Base-by-base conservation (phyloP, 2,888 invertebrate genomes). In the Drosophila glabriapex region DNA sequence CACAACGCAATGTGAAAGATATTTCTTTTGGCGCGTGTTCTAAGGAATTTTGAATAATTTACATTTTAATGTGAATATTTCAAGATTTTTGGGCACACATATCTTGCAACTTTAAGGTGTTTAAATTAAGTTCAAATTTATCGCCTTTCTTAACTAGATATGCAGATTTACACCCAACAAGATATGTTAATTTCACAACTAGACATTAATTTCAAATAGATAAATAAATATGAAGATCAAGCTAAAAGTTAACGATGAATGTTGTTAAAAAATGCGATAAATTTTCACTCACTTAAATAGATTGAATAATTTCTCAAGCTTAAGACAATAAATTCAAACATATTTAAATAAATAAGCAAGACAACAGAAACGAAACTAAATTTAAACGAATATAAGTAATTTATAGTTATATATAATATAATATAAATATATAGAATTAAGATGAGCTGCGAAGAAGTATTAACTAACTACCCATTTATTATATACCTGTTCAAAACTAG, bases 21-120 rank as follows among this genome's bases (percentile, higher is more conserved):
- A 58, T 49, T 37, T 55, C 12, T 28, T 41, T 68, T 74, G 76
- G 82, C 80, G 63, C 80, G 80, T 78, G 80, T 70, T 65, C 55
- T 35, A 35, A 59, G 46, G 73, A 73, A 73, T 73, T 49, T 60
- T 25, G 41, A 37, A 46, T 37, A 56, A 62, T 33, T 64, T 50
- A 46, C 43, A 64, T 29, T 46, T 35, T 35, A 46, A n/a, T 43
- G 33, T 12, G 33, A 41, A 19, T 29, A 46, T 28, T 12, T 28
- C 5, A 22, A 2, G 25, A 4, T 39, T 31, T 55, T 19, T 25
- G 12, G 9, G 9, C 14, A 16, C 7, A 46, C 9, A 58, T 29
- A 12, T 41, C 25, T 10, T 28, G 19, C 5, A 19, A 9, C 29
- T 14, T 43, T 31, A 16, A 31, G 58, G 43, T n/a, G 22, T 10